Evolutionary conservation across 2,888 invertebrate genomes (phyloP), one percentile per base, ranked within the genome.

Genomic region (Plebejus argus): DNA sequence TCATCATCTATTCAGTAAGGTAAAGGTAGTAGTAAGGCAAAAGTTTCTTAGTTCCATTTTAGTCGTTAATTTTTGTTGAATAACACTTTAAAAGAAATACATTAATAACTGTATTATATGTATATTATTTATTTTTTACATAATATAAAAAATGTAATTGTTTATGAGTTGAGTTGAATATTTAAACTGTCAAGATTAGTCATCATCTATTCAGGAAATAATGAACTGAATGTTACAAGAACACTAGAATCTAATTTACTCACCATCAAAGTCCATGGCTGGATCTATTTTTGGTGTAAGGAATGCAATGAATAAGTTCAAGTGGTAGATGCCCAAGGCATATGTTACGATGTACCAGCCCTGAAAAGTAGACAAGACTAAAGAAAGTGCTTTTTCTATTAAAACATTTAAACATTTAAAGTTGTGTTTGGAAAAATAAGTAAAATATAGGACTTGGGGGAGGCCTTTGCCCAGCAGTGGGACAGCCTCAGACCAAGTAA

Each of bases 301-400:
- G 96, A 99, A 99, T 94, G 99, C 99, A 95, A 99, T 99, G 95
- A 99, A 99, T 91, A 99, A 95, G 95, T 99, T 99, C 90, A 99
- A 96, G 91, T 99, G 98, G 94, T 99, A 99, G 89, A 99, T 99
- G 85, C 99, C 99, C 91, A 99, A 95, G 49, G 99, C 99, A 94
- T 99, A 99, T 83, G 99, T 99, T 80, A 99, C 97, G 86, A 99
- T 99, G 91, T 99, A 99, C 99, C 99, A 99, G 83, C 99, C 99
- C 98, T 99, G 94, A 74, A 80, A 79, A 76, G 79, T 61, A 66
- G 28, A 12, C 58, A 74, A 28, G 45, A 28, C 1, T 72, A 12
- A 45, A 23, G 3, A 72, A 45, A 20, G 23, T 72, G 20, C 45
- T 45, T 72, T 20, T 45, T 23, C 1, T 53, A 61, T 53, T n/a